Conservation (phyloP, 2,797 vertebrate species). For the Clamator glandarius region DNA sequence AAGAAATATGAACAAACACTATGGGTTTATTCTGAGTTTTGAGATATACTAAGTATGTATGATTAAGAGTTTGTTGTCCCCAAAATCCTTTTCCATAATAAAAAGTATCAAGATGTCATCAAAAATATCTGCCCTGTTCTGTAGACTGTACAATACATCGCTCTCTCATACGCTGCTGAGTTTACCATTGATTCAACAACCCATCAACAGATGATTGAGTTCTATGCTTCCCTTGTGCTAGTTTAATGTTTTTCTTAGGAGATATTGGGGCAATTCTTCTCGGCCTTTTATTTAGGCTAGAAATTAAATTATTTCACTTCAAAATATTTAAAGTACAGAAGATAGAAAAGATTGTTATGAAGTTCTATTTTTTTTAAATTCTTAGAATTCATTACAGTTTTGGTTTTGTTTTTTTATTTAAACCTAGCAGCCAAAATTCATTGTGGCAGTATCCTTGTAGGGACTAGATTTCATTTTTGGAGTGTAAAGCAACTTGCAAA, state of each 20-base stretch:
- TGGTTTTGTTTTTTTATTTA: neutral
- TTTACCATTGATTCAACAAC: constrained; percentile 58
- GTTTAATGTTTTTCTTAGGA: constrained; percentile 30
- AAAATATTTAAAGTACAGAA: constrained; percentile 18
- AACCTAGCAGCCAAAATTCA: neutral
- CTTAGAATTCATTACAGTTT: neutral
- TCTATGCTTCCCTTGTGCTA: constrained; percentile 45
- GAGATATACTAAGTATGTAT: neutral
- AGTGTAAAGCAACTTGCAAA: constrained; percentile 44
- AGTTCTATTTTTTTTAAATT: neutral
- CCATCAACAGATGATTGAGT: constrained; percentile 63
- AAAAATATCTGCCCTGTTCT: constrained; percentile 54
- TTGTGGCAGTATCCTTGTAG: neutral
- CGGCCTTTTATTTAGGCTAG: constrained; percentile 38
- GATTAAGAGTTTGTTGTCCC: constrained; percentile 30
- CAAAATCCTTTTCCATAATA: constrained; percentile 47
- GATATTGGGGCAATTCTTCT: constrained; percentile 31
- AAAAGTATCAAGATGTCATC: constrained; percentile 68
- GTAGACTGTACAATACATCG: constrained; percentile 19
- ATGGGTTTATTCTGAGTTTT: neutral
- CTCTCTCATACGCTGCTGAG: constrained; percentile 32
- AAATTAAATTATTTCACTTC: constrained; percentile 24
- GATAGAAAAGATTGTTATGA: neutral
- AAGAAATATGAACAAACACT: neutral
- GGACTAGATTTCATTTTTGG: constrained; percentile 5